These are phyloP conservation scores for Epinephelus moara DNA, from an alignment of 2,113 vertebrate species.

Conservation along the genomic window DNA sequence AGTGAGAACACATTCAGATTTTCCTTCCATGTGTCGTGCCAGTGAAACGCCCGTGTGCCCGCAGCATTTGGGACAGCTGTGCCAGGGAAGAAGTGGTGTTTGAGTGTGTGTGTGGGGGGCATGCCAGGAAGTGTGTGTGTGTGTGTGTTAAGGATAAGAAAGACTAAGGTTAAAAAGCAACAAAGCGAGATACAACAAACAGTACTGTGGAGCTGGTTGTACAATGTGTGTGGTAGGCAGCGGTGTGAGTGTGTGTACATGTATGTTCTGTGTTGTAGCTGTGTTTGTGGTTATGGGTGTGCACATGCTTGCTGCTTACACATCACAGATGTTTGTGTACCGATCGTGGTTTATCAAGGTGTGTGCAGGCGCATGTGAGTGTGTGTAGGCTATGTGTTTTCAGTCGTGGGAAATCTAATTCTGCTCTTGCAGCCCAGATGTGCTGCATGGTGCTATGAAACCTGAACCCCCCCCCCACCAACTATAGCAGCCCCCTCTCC, in stretches of 20 bases:
- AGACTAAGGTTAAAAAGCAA: conserved; percentile 57
- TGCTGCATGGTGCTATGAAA: conserved; percentile 85
- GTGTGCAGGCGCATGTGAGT: conserved; percentile 60
- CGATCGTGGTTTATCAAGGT: conserved; percentile 66
- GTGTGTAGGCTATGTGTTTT: conserved; percentile 71
- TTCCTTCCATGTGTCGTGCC: conserved; percentile 87
- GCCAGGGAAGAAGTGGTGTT: conserved; percentile 82
- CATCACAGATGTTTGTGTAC: conserved; percentile 63
- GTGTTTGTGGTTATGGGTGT: conserved; percentile 20
- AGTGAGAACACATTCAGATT: conserved; percentile 87
- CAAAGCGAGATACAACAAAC: conserved; percentile 59
- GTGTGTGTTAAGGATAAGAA: conserved; percentile 50
- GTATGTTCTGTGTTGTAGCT: conserved; percentile 4
- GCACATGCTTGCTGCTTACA: conserved; percentile 36
- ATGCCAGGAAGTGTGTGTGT: conserved; percentile 48
- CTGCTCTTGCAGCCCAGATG: conserved; percentile 82
- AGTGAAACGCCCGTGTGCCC: conserved; percentile 84
- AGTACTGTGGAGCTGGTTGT: conserved; percentile 43
- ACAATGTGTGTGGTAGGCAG: conserved; percentile 52
- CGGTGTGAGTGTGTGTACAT: conserved; percentile 20
- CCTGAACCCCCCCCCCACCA: conserved; percentile 73
- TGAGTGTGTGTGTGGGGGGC: conserved; percentile 54
- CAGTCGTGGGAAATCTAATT: conserved; percentile 86
- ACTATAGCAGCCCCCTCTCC: conserved; percentile 72
- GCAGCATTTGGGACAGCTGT: conserved; percentile 81